These are phyloP conservation scores for Neotoxoptera formosana DNA, from an alignment of 1,140 invertebrate genomes.

Conservation along the genomic window DNA sequence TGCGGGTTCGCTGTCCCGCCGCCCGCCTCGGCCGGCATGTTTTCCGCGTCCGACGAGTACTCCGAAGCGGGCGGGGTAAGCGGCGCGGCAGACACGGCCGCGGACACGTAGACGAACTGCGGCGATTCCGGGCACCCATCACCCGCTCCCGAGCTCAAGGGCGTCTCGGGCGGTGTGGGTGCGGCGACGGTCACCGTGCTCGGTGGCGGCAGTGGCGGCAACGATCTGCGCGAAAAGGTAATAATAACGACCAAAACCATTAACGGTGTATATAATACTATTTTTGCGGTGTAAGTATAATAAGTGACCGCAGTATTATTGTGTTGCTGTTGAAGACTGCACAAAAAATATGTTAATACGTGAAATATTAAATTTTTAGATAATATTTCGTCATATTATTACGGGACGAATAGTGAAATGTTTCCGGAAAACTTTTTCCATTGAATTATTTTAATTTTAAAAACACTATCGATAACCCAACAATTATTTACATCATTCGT, in stretches of 20 bases:
- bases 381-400: too few relatives aligned
- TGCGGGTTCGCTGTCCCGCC: constrained; percentile 66
- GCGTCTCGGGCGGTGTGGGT: constrained; percentile 21
- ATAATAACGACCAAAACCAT: not conserved
- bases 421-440: too few relatives aligned
- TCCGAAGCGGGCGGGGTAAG: constrained; percentile 76
- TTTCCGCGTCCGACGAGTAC: constrained; percentile 76
- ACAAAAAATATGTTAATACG: too few relatives aligned
- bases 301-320: not conserved
- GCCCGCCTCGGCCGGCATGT: constrained; percentile 64
- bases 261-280: not conserved
- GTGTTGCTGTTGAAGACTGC: too few relatives aligned
- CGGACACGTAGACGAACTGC: constrained; percentile 26
- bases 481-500: too few relatives aligned
- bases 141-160: constrained; percentile 63
- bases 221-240: constrained; percentile 66
- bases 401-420: too few relatives aligned
- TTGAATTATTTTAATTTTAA: too few relatives aligned
- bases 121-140: constrained; percentile 67
- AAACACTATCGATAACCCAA: too few relatives aligned
- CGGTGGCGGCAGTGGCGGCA: constrained; percentile 77
- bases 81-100: constrained; percentile 63
- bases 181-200: constrained; percentile 67
- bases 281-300: too few relatives aligned
- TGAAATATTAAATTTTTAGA: too few relatives aligned